These are phyloP conservation scores for Amazona guildingii DNA, from an alignment of 2,113 vertebrate species.

Conservation along the genomic window DNA sequence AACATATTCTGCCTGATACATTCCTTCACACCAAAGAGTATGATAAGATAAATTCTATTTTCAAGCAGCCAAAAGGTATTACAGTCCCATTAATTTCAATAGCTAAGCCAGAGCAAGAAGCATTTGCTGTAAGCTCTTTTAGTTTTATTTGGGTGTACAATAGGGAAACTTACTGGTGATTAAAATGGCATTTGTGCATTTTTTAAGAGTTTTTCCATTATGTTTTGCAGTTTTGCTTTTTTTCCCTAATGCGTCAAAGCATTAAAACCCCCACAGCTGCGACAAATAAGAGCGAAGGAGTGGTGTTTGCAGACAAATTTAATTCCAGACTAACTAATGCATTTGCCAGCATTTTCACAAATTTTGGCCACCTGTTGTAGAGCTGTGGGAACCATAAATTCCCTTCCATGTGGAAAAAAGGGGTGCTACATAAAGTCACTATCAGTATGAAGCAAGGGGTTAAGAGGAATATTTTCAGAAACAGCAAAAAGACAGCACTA, in stretches of 20 bases:
- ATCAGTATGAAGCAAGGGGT: neutral
- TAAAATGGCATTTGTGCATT: constrained; percentile 1
- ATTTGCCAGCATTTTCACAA: constrained; percentile 35
- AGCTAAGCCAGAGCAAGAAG: neutral
- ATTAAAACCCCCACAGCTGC: neutral
- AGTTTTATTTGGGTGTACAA: neutral
- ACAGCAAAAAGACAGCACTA: neutral
- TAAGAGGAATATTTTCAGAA: neutral
- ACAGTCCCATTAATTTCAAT: neutral
- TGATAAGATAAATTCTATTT: constrained; percentile 28
- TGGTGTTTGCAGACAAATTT: constrained; percentile 3
- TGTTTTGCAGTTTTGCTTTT: neutral
- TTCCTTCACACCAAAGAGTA: constrained; percentile 11
- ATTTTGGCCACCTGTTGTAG: constrained; percentile 3
- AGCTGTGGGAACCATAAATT: neutral
- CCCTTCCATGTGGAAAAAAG: neutral
- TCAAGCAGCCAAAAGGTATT: neutral
- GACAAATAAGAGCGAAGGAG: neutral
- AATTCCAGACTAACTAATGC: neutral
- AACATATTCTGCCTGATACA: neutral
- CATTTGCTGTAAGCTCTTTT: neutral
- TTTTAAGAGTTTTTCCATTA: constrained; percentile 26
- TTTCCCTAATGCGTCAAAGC: neutral
- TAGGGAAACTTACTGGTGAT: neutral
- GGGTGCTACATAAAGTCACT: neutral